Evolutionary conservation across 2,888 invertebrate species (phyloP).

Genomic region (Blomia tropicalis): DNA sequence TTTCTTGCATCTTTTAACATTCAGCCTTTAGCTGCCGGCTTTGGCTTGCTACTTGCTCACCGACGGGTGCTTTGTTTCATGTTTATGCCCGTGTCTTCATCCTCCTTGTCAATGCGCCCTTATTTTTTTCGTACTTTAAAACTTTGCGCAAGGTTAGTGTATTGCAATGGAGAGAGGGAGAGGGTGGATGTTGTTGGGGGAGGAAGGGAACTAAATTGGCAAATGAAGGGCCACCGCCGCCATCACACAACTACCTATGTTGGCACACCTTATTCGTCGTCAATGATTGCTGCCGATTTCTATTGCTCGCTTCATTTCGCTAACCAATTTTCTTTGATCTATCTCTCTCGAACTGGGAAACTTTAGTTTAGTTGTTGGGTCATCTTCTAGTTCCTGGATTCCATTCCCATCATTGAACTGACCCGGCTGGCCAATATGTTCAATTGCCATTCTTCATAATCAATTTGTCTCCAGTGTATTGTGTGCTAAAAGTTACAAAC

Average conservation of each 20-base stretch:
- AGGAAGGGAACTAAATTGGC: no score
- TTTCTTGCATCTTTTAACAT: not conserved
- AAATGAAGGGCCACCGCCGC: not conserved
- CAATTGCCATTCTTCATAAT: no score
- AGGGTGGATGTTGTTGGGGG: no score
- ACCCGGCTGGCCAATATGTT: no score
- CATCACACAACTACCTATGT: not conserved
- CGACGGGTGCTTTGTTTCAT: not conserved
- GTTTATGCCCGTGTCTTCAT: not conserved
- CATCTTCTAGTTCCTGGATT: constrained; percentile 10
- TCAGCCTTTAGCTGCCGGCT: not conserved
- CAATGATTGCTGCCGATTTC: not conserved
- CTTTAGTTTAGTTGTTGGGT: not conserved
- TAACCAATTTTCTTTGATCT: not conserved
- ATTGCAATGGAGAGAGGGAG: not conserved
- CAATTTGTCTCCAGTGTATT: no score
- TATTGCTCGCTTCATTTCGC: not conserved
- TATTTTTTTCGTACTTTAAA: not conserved
- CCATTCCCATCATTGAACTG: constrained; percentile 9
- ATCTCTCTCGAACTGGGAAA: not conserved
- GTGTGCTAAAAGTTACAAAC: no score
- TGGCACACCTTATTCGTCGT: not conserved
- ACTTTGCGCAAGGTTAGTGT: constrained; percentile 1
- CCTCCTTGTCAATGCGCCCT: not conserved
- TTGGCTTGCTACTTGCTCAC: not conserved